Percentiles rank a stretch among this genome's conserved stretches.
These are phyloP conservation scores for Ladona fulva DNA, from an alignment of 1,140 invertebrate genomes.

Conservation along the genomic window DNA sequence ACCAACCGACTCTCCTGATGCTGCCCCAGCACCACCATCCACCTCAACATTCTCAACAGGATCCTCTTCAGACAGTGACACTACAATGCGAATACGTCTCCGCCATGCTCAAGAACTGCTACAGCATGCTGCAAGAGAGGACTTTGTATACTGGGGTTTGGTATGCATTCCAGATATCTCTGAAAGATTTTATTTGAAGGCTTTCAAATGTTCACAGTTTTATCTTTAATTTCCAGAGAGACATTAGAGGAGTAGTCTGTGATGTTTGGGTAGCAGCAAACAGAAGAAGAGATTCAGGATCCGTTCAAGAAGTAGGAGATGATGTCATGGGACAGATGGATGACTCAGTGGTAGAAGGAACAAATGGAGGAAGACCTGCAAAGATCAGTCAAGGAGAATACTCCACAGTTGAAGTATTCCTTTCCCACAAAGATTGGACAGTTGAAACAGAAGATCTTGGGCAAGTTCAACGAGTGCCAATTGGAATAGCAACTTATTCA, in stretches of 20 bases:
- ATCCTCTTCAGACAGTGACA: conserved; percentile 10
- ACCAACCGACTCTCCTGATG: conserved; percentile 26
- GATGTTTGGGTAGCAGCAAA: conserved; percentile 28
- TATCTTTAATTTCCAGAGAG: conserved; percentile 21
- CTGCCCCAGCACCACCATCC: conserved; percentile 16
- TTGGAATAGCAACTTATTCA: conserved; percentile 27
- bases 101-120: conserved; percentile 28
- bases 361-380: conserved; percentile 19
- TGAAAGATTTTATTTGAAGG: not conserved
- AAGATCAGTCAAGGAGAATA: conserved; percentile 21
- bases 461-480: conserved; percentile 25
- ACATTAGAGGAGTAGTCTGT: conserved; percentile 26
- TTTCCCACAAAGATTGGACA: conserved; percentile 28
- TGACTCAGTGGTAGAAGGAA: not conserved
- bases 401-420: conserved; percentile 27
- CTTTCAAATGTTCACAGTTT: not conserved
- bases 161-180: conserved; percentile 17
- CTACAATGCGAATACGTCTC: conserved; percentile 26
- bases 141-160: conserved; percentile 27
- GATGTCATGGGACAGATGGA: not conserved
- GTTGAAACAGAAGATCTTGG: conserved; percentile 28
- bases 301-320: not conserved
- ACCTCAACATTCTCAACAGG: not conserved
- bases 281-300: not conserved
- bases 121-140: conserved; percentile 24